Percentiles rank a stretch among this genome's conserved stretches.
phyloP scores from a whole-genome alignment of 2,113 vertebrate genomes.

The Heterotilapia buettikoferi region DNA sequence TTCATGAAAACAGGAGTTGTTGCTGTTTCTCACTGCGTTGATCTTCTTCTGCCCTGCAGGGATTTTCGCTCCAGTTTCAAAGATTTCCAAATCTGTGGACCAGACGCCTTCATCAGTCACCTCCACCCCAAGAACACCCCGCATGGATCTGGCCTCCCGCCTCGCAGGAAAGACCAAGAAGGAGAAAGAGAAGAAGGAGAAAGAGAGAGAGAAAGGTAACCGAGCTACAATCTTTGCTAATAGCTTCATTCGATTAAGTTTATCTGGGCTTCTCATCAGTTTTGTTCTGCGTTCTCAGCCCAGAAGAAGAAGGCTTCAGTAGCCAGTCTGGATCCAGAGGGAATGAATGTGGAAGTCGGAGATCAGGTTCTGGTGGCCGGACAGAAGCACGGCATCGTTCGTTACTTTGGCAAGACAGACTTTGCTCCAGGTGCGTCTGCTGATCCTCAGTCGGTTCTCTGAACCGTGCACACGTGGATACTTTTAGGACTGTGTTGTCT shows the following conservation, averaged over 20 bases:
- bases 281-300: constrained; percentile 31
- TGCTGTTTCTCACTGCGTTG: neutral
- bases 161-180: constrained; percentile 82
- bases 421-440: constrained; percentile 80
- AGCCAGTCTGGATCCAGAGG: constrained; percentile 80
- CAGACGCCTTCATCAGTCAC: constrained; percentile 79
- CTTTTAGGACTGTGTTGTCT: neutral
- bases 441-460: neutral
- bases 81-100: constrained; percentile 80
- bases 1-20: neutral
- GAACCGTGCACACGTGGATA: fast-evolving
- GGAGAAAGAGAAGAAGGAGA: constrained; percentile 81
- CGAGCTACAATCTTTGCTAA: fast-evolving
- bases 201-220: constrained; percentile 49
- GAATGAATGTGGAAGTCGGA: constrained; percentile 80
- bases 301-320: constrained; percentile 79
- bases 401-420: constrained; percentile 88
- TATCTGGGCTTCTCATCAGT: fast-evolving
- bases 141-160: constrained; percentile 82
- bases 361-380: constrained; percentile 88
- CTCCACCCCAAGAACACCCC: constrained; percentile 83
- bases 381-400: constrained; percentile 82
- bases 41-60: constrained; percentile 58
- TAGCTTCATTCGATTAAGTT: fast-evolving
- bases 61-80: constrained; percentile 86